These are phyloP conservation scores for Dryobates pubescens DNA, from an alignment of 2,797 vertebrate genomes.

Conservation along the genomic window DNA sequence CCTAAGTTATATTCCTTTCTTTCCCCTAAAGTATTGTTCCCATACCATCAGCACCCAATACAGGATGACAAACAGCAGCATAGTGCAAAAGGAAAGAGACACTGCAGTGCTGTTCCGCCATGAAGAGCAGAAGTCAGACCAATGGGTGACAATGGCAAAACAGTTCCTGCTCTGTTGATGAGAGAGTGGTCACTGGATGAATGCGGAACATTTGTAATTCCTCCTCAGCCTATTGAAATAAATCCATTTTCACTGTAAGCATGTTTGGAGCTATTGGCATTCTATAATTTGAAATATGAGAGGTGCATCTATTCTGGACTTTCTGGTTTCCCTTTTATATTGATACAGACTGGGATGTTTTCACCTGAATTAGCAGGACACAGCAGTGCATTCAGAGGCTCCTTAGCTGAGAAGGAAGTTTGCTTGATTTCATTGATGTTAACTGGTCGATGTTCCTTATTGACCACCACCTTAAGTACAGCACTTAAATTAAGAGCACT, in stretches of 20 bases:
- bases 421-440: background rate
- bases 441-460: background rate
- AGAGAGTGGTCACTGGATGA: background rate
- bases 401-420: background rate
- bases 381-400: background rate
- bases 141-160: background rate
- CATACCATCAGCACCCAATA: background rate
- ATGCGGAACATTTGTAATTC: background rate
- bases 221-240: background rate
- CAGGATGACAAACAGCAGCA: background rate
- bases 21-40: background rate
- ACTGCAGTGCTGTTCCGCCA: background rate
- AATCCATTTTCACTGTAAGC: background rate
- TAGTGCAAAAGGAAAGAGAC: background rate
- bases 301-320: background rate
- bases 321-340: background rate
- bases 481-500: background rate
- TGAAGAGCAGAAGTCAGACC: background rate
- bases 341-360: background rate
- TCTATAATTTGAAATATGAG: background rate
- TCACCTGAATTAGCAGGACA: background rate
- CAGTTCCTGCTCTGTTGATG: background rate
- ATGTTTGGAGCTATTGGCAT: background rate
- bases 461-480: conserved; percentile 6
- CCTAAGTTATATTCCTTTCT: background rate